Percentiles rank a stretch among this genome's conserved stretches.
These are phyloP conservation scores for Pyrocephalus nanus DNA, from an alignment of 2,797 vertebrate species.

Conservation along the genomic window DNA sequence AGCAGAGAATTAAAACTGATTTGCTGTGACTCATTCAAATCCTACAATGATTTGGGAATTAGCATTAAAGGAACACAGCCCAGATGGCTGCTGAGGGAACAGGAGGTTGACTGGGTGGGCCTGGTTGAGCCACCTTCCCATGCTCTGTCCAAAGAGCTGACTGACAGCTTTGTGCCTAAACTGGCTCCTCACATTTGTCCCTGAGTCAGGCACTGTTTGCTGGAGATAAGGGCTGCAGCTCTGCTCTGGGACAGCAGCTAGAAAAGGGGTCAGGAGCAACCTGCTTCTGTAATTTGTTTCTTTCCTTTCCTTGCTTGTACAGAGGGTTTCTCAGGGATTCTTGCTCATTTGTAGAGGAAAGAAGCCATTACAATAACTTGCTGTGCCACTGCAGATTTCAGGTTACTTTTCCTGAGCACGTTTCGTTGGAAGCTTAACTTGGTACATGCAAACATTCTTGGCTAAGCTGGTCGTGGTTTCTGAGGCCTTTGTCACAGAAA, in stretches of 20 bases:
- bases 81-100: neutral
- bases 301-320: neutral
- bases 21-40: slow-evolving; percentile 33
- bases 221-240: neutral
- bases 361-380: neutral
- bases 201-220: neutral
- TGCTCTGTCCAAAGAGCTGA: neutral
- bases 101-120: neutral
- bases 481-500: neutral
- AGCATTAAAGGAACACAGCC: slow-evolving; percentile 3
- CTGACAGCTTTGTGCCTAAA: neutral
- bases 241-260: neutral
- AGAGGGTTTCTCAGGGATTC: neutral
- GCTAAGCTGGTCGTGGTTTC: neutral
- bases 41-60: slow-evolving; percentile 2
- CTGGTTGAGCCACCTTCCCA: neutral
- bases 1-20: slow-evolving; percentile 32
- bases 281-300: neutral
- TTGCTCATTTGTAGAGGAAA: neutral
- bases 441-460: neutral
- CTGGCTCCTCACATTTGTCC: neutral
- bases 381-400: neutral
- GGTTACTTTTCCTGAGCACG: neutral
- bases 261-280: neutral
- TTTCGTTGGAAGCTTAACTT: neutral